Base-by-base conservation (phyloP, 2,113 vertebrate species). In the Nibea albiflora region DNA sequence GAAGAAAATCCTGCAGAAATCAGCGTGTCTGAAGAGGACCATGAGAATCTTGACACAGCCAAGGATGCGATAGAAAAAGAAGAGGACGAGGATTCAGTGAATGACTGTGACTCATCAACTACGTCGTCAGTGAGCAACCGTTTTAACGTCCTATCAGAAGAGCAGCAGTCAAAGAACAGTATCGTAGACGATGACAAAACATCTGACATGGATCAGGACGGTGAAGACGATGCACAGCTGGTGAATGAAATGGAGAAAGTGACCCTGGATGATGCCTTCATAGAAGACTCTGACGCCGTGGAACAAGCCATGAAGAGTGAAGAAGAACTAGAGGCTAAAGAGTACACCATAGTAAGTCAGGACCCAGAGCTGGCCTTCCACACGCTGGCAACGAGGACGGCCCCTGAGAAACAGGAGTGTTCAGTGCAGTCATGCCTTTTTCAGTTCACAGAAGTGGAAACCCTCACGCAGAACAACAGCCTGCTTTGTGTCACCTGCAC, bases 361-460 rank as follows among this genome's bases (percentile, higher is more conserved):
- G 97, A 98, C 77, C 96, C 97, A 0, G 96, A 96, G 85, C 93
- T 91, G 11, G 97, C 97, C 12, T 99, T 99, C 92, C 90, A 88
- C 76, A 95, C 96, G 0, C 94, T 99, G 70, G 95, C 97, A 0
- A 85, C 88, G 73, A 95, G 97, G 83, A 90, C 89, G n/a, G 67
- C 85, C 4, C 92, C 95, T 7, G 95, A 90, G 64, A 87, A 81
- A 0, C 95, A 96, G 42, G 97, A 97, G 63, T 95, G 95, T 82
- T 98, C 98, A 0, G 85, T 99, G 39, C 88, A 95, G 61, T 95
- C 97, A 11, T 97, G 97, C 78, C 95, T 99, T 0, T 96, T 95
- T 88, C 97, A 98, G 69, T 99, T 99, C 81, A 99, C 98, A 14
- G 94, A 95, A 26, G 97, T 97, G 31, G 98, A 99, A 90, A 96